These are phyloP conservation scores for Pontoporia blainvillei DNA, from an alignment of 2,113 vertebrate genomes.

Conservation along the genomic window DNA sequence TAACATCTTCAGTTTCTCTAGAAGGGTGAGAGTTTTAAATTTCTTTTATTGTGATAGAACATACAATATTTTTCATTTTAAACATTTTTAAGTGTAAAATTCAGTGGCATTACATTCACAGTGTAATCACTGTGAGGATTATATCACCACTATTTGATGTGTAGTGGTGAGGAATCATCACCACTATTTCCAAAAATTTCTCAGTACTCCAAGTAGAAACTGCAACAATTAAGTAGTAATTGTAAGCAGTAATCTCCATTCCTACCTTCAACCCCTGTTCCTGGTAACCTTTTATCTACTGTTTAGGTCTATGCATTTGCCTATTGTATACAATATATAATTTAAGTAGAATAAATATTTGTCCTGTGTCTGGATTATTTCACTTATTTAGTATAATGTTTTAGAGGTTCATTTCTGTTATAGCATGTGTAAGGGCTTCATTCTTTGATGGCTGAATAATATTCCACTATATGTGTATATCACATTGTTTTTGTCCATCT, in stretches of 20 bases:
- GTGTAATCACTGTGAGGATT: neutral
- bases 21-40: neutral
- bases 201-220: neutral
- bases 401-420: neutral
- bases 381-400: neutral
- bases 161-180: neutral
- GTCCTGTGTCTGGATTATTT: neutral
- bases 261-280: neutral
- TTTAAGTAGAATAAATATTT: neutral
- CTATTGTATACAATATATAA: neutral
- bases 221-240: neutral
- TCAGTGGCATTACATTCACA: neutral
- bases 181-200: neutral
- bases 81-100: neutral
- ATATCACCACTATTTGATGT: too few species aligned
- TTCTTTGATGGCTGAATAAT: neutral
- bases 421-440: neutral
- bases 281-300: neutral
- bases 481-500: neutral
- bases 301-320: neutral
- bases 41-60: neutral
- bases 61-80: neutral
- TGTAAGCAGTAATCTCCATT: neutral
- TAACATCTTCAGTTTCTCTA: slow-evolving; percentile 33
- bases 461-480: neutral